Evolutionary conservation across 2,888 invertebrate species (phyloP), one percentile per base, ranked within the genome.

Genomic region (Hypsopygia costalis): DNA sequence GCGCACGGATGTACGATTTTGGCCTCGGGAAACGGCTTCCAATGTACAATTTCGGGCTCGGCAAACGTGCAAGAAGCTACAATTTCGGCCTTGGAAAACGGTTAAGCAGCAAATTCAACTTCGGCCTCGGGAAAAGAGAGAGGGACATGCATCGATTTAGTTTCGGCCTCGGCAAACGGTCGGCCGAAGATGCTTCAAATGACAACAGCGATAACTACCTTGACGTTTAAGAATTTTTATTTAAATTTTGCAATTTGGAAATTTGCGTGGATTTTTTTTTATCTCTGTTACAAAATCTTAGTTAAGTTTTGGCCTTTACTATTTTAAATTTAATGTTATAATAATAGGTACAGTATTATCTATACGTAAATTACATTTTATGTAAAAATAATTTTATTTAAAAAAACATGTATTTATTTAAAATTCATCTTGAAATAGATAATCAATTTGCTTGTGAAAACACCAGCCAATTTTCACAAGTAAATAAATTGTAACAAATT

Each of bases 81-180:
- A 83, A 83, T 50, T 91, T 92, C 53, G 91, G 91, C 0, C 69
- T 91, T 1, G 92, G 91, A 2, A 92, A 91, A 44, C 83, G 91
- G 1, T 58, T 69, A 35, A 72, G 57, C 55, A 72, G 75, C 75
- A 73, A 88, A 59, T 90, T 92, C 75, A 89, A 91, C 69, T 89
- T 91, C 60, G 90, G 91, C 11, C 70, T 91, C 11, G 91, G 92
- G 9, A 90, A 90, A 55, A 77, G 91, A 51, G 82, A 91, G 69
- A 62, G 86, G 34, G 80, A 89, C 50, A 61, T 85, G 55, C 80
- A 83, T 44, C 79, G 89, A 27, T 91, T 90, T 67, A 88, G 81
- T 40, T 91, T 91, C 51, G 91, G 91, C 6, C 72, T 91, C 0
- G 91, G 91, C 3, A 91, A 92, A 52, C 69, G 91, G 35, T 82